Base-by-base conservation (phyloP, 2,797 vertebrate genomes). In the Sternotherus odoratus region DNA sequence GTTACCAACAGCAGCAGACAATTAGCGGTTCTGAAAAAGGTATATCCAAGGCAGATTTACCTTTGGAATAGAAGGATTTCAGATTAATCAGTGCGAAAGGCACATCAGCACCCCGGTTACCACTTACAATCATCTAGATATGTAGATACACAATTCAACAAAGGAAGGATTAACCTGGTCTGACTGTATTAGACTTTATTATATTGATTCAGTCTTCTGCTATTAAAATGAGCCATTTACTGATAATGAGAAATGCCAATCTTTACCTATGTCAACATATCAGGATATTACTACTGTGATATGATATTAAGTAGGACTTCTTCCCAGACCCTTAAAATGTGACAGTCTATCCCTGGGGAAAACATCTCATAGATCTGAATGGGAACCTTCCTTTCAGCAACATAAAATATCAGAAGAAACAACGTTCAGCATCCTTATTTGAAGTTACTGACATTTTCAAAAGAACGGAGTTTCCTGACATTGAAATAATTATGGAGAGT, bases 221-320 rank as follows among this genome's bases (percentile, higher is more conserved):
- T 97, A 84, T 89, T 88, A 95, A 96, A 95, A 95, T 88, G 88
- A 88, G 21, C 60, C 63, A 80, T 77, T 90, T 92, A 50, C 17
- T 43, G 83, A 74, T 91, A 95, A 95, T n/a, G 43, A 86, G 81
- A 92, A 84, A 33, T 93, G 53, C n/a, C 66, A 77, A 4, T 88
- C 75, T 86, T 87, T 81, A 84, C 53, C 69, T 83, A 16, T 6
- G 78, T 57, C 72, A 87, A 85, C 79, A 83, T 75, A 75, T 88
- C 90, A 43, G 87, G 90, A 57, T 17, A 91, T 53, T 46, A 33
- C 21, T 85, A n/a, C 51, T 81, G 84, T 2, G 77, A n/a, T 57
- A 36, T 87, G 48, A 84, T 87, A 81, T 1, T 78, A 91, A 92
- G 79, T 21, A 66, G 13, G 79, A 86, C 6, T 75, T 77, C 28